phyloP scores from a whole-genome alignment of 2,113 vertebrate species.

The Dasypus novemcinctus region DNA sequence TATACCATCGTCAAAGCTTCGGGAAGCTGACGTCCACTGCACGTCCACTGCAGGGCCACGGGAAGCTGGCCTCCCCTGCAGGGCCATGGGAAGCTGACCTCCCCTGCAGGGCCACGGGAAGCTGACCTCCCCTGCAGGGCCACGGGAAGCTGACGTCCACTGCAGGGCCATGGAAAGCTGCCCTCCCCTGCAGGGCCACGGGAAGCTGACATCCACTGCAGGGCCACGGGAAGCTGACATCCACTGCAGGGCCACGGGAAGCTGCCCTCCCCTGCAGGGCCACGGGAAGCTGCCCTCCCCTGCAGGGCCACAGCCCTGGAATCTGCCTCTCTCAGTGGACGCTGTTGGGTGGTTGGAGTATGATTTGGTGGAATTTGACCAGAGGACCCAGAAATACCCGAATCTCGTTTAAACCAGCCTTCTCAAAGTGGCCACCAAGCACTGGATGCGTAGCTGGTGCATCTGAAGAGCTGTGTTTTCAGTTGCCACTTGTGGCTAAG shows the following conservation, averaged over 20 bases:
- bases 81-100: not conserved
- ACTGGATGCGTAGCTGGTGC: not conserved
- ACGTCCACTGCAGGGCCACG: not conserved
- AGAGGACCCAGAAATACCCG: not conserved
- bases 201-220: not conserved
- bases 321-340: not conserved
- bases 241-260: too few species aligned
- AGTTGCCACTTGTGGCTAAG: not conserved
- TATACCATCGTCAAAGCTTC: not conserved
- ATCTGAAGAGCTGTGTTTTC: not conserved
- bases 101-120: not conserved
- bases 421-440: not conserved
- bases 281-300: not conserved
- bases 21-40: not conserved
- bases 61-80: not conserved
- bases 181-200: not conserved
- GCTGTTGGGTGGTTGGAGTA: not conserved
- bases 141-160: too few species aligned
- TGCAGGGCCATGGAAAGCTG: rapidly evolving
- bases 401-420: not conserved
- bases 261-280: not conserved
- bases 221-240: too few species aligned
- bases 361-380: not conserved
- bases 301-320: not conserved
- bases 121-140: not conserved